Evolutionary conservation across 1,140 invertebrate species (phyloP), one percentile per base, ranked within the genome.

Genomic region (Lycorma delicatula): DNA sequence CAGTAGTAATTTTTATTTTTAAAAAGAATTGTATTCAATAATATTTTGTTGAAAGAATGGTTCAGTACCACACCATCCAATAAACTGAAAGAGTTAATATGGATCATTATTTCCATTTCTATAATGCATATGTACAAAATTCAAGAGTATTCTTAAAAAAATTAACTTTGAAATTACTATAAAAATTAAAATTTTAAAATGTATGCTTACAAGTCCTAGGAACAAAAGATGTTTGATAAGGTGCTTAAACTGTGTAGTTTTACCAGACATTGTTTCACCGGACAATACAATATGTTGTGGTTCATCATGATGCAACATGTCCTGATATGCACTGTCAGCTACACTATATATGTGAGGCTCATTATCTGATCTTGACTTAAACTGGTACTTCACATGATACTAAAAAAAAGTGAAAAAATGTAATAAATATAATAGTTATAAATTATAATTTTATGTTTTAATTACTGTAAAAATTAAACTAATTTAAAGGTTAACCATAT

Each of bases 261-360:
- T 93, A 18, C 90, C 90, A 3, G 89, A 88, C 64, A 83, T 83
- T 60, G 84, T 87, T 75, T 92, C 89, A 4, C 89, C 90, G n/a
- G 84, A 79, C 58, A 92, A 76, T 16, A 92, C 70, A 59, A 92
- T 85, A 67, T 89, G 81, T 68, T 97, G 91, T 1, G 84, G 78
- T 62, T 87, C 83, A 64, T 87, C 80, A 72, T 87, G 87, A 68
- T 92, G 90, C 54, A 89, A 68, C 68, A 86, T 86, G 64, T 91
- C 85, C 73, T 92, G 89, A 71, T 87, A 91, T 26, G 89, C 88
- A 49, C 83, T 81, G 64, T 95, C 92, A 2, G 90, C 91, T 2
- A 94, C 82, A 1, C 87, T 82, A 71, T 87, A 97, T 60, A 95
- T 86, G 67, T 96, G 93, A 0, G 93, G 91, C 22, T 86, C 83